These are phyloP conservation scores for Morelia viridis DNA, from an alignment of 2,797 vertebrate genomes.

Conservation along the genomic window DNA sequence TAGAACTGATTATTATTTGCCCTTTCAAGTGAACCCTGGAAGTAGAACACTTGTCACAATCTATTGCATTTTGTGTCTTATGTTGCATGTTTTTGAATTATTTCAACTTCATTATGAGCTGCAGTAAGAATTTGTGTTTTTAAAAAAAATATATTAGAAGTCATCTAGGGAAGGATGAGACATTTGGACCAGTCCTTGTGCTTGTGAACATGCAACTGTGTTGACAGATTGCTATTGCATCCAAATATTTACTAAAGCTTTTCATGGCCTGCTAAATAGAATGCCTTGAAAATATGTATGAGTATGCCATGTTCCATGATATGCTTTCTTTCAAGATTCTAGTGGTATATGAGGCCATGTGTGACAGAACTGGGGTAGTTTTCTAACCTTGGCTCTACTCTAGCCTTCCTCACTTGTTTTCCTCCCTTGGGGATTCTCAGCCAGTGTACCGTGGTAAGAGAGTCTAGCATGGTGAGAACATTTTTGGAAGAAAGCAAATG, in stretches of 20 bases:
- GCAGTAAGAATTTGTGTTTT: neutral
- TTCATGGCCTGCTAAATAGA: neutral
- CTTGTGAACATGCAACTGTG: neutral
- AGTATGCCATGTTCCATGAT: neutral
- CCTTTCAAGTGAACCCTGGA: neutral
- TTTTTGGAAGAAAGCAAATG: neutral
- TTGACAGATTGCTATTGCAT: neutral
- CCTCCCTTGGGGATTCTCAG: neutral
- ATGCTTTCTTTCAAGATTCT: neutral
- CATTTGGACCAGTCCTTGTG: neutral
- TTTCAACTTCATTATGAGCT: neutral
- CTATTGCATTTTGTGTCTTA: neutral
- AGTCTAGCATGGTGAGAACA: neutral
- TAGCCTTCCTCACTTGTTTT: neutral
- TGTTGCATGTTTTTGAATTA: neutral
- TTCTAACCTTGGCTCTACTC: neutral
- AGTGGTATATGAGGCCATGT: neutral
- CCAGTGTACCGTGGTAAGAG: neutral
- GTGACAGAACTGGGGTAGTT: neutral
- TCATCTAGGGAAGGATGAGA: neutral
- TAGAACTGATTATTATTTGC: neutral
- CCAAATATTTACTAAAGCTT: neutral
- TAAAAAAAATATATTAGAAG: neutral
- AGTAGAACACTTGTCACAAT: neutral
- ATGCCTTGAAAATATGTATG: neutral